A percentile compares a stretch with the other conserved stretches of the same genome.
These are phyloP conservation scores for Hypocryptadius cinnamomeus DNA, from an alignment of 2,113 vertebrate genomes.

Conservation along the genomic window DNA sequence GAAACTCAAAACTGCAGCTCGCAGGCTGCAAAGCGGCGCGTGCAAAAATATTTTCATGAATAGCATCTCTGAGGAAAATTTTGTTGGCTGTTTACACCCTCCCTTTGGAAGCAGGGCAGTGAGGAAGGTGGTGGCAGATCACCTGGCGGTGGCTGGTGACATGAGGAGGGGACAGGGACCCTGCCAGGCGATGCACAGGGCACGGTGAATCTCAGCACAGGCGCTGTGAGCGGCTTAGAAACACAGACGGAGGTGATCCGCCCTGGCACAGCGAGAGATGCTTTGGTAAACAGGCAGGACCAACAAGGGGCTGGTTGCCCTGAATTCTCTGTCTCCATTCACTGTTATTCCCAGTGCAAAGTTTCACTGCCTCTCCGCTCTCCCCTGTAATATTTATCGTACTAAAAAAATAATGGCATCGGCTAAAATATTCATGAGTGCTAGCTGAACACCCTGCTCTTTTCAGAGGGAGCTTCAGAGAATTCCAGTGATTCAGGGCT, in stretches of 20 bases:
- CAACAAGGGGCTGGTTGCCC: not conserved
- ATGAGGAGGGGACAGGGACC: not conserved
- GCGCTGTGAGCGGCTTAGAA: not conserved
- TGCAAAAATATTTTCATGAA: slow-evolving; percentile 37
- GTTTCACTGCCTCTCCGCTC: not conserved
- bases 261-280: not conserved
- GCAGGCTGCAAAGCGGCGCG: not conserved
- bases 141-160: not conserved
- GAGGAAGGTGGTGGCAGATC: not conserved
- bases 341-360: not conserved
- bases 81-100: not conserved
- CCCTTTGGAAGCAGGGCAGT: not conserved
- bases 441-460: not conserved
- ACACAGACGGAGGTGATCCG: fast-evolving
- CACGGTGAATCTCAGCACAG: not conserved
- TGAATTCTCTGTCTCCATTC: not conserved
- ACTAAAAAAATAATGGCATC: not conserved
- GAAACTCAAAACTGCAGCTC: slow-evolving; percentile 45
- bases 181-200: not conserved
- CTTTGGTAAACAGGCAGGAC: not conserved
- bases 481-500: not conserved
- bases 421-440: not conserved
- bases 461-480: not conserved
- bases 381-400: not conserved
- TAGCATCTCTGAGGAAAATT: slow-evolving; percentile 43